A percentile compares a stretch with the other conserved stretches of the same genome.
phyloP scores from a whole-genome alignment of 1,140 invertebrate species.

The Amyelois transitella region DNA sequence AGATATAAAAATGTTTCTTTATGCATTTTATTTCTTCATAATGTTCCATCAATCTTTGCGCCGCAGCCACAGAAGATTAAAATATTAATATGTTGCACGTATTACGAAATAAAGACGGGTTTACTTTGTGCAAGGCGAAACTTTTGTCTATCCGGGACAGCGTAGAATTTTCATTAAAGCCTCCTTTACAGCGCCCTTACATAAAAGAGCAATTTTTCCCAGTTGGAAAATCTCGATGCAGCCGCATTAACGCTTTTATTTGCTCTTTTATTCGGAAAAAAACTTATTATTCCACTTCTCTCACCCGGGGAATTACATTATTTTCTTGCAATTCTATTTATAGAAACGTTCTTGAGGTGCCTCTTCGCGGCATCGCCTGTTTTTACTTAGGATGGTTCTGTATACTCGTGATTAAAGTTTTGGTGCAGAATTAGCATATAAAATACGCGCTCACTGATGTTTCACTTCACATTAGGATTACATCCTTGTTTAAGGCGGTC shows the following conservation, averaged over 20 bases:
- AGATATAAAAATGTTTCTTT: too few relatives aligned
- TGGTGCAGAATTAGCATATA: background rate
- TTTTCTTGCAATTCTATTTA: slow-evolving; percentile 52
- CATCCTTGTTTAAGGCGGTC: background rate
- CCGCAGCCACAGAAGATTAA: background rate
- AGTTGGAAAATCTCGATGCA: slow-evolving; percentile 67
- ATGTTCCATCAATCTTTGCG: background rate
- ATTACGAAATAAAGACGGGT: slow-evolving; percentile 28
- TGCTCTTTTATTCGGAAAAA: slow-evolving; percentile 66
- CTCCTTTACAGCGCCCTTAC: slow-evolving; percentile 59
- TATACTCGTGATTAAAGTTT: background rate
- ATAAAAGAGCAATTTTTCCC: slow-evolving; percentile 71
- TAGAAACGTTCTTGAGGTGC: slow-evolving; percentile 2
- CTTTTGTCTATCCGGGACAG: slow-evolving; percentile 38
- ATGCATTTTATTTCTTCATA: too few relatives aligned
- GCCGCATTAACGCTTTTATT: slow-evolving; percentile 70
- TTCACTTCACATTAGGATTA: background rate
- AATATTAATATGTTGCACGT: slow-evolving; percentile 11
- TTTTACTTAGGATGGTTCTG: background rate
- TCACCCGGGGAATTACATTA: slow-evolving; percentile 63
- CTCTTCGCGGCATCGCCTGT: background rate
- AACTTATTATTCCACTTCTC: slow-evolving; percentile 69
- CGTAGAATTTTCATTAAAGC: slow-evolving; percentile 67
- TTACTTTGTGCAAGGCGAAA: slow-evolving; percentile 30
- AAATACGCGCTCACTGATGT: background rate